These are phyloP conservation scores for Cabera pusaria DNA, from an alignment of 2,888 invertebrate species.

Conservation along the genomic window DNA sequence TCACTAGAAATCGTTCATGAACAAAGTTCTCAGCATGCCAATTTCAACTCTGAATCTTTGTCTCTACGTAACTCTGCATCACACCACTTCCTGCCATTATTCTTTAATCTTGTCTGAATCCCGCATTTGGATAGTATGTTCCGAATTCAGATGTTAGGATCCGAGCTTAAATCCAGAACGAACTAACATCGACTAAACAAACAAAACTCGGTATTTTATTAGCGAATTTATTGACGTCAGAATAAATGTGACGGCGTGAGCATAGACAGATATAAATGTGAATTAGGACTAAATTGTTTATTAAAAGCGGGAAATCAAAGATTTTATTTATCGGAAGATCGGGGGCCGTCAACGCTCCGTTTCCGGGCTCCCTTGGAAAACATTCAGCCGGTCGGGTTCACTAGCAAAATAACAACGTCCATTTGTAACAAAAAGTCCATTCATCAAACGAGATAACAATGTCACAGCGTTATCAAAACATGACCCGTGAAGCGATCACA, in stretches of 20 bases:
- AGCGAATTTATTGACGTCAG: slow-evolving; percentile 9
- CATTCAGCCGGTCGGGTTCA: slow-evolving; percentile 56
- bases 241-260: too few relatives aligned
- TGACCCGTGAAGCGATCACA: slow-evolving; percentile 74
- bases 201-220: slow-evolving; percentile 14
- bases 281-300: slow-evolving; percentile 24
- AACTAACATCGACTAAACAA: slow-evolving; percentile 11
- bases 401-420: slow-evolving; percentile 73
- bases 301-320: slow-evolving; percentile 23
- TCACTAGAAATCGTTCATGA: slow-evolving; percentile 51
- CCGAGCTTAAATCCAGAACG: too few relatives aligned
- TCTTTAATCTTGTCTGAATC: slow-evolving; percentile 23
- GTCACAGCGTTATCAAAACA: slow-evolving; percentile 79
- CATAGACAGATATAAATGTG: too few relatives aligned
- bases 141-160: slow-evolving; percentile 11
- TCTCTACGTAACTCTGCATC: slow-evolving; percentile 46
- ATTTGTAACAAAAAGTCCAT: slow-evolving; percentile 80
- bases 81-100: slow-evolving; percentile 39
- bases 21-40: slow-evolving; percentile 55
- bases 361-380: slow-evolving; percentile 45
- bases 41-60: slow-evolving; percentile 57
- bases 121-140: background rate
- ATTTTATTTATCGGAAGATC: slow-evolving; percentile 31
- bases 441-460: slow-evolving; percentile 79
- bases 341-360: slow-evolving; percentile 36